Evolutionary conservation across 2,113 vertebrate genomes (phyloP).

Genomic region (Gallinago jamesoni): DNA sequence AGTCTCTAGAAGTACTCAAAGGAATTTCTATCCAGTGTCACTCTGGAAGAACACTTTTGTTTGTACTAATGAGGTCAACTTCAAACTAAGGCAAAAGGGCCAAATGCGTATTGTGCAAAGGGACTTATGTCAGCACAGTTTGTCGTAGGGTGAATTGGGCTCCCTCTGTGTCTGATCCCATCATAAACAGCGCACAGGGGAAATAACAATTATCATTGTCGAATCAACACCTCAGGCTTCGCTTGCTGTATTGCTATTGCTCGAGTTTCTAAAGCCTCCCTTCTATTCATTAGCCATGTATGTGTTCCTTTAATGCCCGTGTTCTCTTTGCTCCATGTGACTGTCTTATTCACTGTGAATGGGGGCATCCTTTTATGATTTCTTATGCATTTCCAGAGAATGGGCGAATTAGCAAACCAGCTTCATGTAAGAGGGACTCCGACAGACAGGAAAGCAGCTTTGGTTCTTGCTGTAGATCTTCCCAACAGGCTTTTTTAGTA

Average conservation of each 20-base stretch:
- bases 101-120: neutral
- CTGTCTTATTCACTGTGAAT: slow-evolving; percentile 34
- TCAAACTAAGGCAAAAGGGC: neutral
- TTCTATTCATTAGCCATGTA: neutral
- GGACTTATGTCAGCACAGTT: neutral
- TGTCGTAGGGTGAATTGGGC: neutral
- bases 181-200: neutral
- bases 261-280: slow-evolving; percentile 9
- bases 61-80: neutral
- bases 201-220: neutral
- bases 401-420: slow-evolving; percentile 16
- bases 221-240: neutral
- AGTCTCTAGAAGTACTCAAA: neutral
- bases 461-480: slow-evolving; percentile 45
- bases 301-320: neutral
- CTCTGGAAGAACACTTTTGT: neutral
- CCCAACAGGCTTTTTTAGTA: slow-evolving; percentile 35
- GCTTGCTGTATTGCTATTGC: neutral
- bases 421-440: slow-evolving; percentile 12
- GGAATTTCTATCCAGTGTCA: neutral
- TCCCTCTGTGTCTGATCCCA: slow-evolving; percentile 1
- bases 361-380: slow-evolving; percentile 39
- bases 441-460: slow-evolving; percentile 20
- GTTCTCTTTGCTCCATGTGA: neutral
- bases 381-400: neutral